Evolutionary conservation across 2,113 vertebrate species (phyloP), one percentile per base, ranked within the genome.

Genomic region (Tragulus kanchil): DNA sequence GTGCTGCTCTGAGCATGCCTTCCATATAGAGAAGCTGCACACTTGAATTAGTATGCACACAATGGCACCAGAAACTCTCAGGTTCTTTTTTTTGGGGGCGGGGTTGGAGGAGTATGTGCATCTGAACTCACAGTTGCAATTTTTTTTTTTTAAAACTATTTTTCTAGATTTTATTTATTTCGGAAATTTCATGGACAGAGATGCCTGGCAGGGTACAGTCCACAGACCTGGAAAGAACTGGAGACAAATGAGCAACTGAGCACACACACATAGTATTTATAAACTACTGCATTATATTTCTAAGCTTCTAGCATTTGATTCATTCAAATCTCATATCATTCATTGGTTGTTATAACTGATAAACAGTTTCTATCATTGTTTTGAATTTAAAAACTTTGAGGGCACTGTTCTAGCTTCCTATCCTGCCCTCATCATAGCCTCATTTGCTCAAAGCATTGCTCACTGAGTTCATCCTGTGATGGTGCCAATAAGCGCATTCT

Each of bases 401-500:
- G 19, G 59, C 9, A 61, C 14, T 54, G 6, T n/a, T 42, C 25
- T n/a, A 50, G 54, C 10, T 81, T 73, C 26, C 36, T 59, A 19
- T 2, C 15, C n/a, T 52, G 14, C 0, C 0, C 6, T 69, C 19
- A 14, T 54, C 9, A 23, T 6, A 28, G 45, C 11, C 1, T 26
- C 54, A 79, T 4, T 45, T 59, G 17, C 15, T 56, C 58, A 75
- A 71, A 81, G 26, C 23, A 69, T 5, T 42, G 26, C 6, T 25
- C 26, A 36, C 45, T 16, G 56, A 52, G 11, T 23, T 10, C 21
- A 56, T 65, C 25, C 26, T 42, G 12, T 52, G 15, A 83, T n/a
- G 17, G 5, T 67, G 8, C 69, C 59, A 84, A 50, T 10, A 56
- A 1, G 9, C n/a, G 14, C 1, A 4, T 16, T 65, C 48, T 61